Conservation (phyloP, 2,113 vertebrate species). For the Myrmecophaga tridactyla region DNA sequence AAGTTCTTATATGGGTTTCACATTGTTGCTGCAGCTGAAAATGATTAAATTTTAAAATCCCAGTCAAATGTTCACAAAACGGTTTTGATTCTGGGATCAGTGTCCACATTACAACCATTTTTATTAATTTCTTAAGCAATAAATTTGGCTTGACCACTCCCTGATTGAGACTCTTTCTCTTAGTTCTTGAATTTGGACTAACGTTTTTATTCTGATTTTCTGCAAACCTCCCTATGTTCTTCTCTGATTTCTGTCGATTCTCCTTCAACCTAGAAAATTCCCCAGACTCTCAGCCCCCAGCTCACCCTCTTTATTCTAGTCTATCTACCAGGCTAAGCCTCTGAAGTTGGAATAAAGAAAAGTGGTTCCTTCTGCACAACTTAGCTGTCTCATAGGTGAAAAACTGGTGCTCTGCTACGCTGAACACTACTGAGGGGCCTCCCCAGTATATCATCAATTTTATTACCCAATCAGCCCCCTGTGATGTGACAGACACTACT, state of each 20-base stretch:
- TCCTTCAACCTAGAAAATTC: neutral
- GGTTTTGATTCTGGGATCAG: constrained; percentile 45
- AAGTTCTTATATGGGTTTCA: constrained; percentile 31
- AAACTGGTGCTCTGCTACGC: neutral
- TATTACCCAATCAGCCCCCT: neutral
- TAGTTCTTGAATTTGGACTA: neutral
- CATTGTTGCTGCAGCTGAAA: constrained; percentile 62
- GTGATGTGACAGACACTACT: neutral
- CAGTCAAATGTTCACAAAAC: constrained; percentile 55
- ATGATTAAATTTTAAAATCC: constrained; percentile 57
- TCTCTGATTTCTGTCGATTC: neutral
- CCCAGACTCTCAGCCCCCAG: neutral
- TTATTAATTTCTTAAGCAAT: constrained; percentile 9
- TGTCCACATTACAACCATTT: constrained; percentile 35
- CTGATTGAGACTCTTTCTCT: neutral
- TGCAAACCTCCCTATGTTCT: neutral
- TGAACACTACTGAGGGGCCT: neutral
- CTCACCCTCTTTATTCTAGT: neutral
- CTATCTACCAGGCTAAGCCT: neutral
- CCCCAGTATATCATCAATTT: neutral
- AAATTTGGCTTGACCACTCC: neutral
- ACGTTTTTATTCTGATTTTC: neutral
- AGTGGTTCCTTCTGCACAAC: neutral
- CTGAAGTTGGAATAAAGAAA: neutral
- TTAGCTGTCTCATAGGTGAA: neutral